Base-by-base conservation (phyloP, 2,888 invertebrate species). In the Heteropelma amictum region DNA sequence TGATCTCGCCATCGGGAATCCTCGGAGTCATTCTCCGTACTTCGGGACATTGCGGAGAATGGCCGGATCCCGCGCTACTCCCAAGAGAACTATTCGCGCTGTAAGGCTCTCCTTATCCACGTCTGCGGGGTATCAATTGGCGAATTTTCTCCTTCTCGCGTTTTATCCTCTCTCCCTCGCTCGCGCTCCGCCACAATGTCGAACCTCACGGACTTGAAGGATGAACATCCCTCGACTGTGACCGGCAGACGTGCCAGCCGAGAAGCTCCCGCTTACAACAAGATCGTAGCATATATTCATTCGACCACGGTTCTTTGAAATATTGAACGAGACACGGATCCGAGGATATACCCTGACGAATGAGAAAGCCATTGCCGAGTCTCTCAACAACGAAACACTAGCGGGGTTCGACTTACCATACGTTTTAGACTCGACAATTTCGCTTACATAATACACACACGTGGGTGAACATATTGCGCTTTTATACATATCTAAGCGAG, bases 111-210 rank as follows among this genome's bases (percentile, higher is more conserved):
- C 75, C n/a, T n/a, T n/a, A 68, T 76, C 75, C 75, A 42, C 67
- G 75, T 76, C 84, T 83, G 80, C 77, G 81, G 79, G 83, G 85
- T 85, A 87, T 87, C 86, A 86, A 87, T 87, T 86, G 87, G 84
- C 82, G 85, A 76, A 76, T 72, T 75, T 70, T 53, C 40, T 67
- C 60, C 65, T 30, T 64, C 35, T 47, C 14, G 14, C 10, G 35
- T 45, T 28, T 49, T 40, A 21, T 56, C 28, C 30, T 58, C 42
- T 7, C 19, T 35, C 30, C 12, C 47, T 12, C 35, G 40, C 49
- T 61, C 61, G 14, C 49, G 40, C 54, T n/a, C n/a, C 30, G 33
- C 40, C 14, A 7, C 28, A 61, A 49, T 42, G 49, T 51, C n/a
- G 17, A 38, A 17, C 49, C 8, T 26, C 28, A 19, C 17, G 56